These are phyloP conservation scores for Anorthoa munda DNA, from an alignment of 2,888 invertebrate genomes.

Conservation along the genomic window DNA sequence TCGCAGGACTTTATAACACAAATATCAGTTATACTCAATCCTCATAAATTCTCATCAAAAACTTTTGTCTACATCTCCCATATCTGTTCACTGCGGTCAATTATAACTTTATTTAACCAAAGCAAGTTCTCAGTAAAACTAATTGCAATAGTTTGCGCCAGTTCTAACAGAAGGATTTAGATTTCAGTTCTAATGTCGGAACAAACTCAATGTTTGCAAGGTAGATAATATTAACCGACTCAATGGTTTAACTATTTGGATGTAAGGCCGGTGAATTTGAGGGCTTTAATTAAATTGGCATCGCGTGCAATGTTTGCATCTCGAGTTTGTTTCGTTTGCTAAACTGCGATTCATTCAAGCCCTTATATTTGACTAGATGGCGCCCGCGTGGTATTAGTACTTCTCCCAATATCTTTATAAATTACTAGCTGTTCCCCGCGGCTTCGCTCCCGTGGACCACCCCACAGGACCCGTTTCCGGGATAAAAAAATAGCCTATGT, in stretches of 20 bases:
- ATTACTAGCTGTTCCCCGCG: too few species aligned
- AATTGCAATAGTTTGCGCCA: slow-evolving; percentile 46
- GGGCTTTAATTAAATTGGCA: slow-evolving; percentile 3
- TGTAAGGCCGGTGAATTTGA: not conserved
- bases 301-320: not conserved
- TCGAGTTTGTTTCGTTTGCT: not conserved
- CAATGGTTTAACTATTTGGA: slow-evolving; percentile 11
- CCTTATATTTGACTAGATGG: not conserved
- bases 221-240: slow-evolving; percentile 8
- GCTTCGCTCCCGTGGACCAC: too few species aligned
- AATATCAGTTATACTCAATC: slow-evolving; percentile 29
- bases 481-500: too few species aligned
- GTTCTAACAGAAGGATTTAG: slow-evolving; percentile 21
- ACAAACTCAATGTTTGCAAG: slow-evolving; percentile 22
- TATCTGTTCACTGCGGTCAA: slow-evolving; percentile 43
- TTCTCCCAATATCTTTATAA: too few species aligned
- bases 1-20: slow-evolving; percentile 23
- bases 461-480: too few species aligned
- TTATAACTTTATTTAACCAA: slow-evolving; percentile 51
- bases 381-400: too few species aligned
- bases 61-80: slow-evolving; percentile 33
- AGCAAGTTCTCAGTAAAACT: slow-evolving; percentile 28
- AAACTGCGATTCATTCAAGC: not conserved
- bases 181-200: slow-evolving; percentile 16
- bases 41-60: slow-evolving; percentile 32